phyloP scores from a whole-genome alignment of 2,113 vertebrate species.

The Python bivittatus region DNA sequence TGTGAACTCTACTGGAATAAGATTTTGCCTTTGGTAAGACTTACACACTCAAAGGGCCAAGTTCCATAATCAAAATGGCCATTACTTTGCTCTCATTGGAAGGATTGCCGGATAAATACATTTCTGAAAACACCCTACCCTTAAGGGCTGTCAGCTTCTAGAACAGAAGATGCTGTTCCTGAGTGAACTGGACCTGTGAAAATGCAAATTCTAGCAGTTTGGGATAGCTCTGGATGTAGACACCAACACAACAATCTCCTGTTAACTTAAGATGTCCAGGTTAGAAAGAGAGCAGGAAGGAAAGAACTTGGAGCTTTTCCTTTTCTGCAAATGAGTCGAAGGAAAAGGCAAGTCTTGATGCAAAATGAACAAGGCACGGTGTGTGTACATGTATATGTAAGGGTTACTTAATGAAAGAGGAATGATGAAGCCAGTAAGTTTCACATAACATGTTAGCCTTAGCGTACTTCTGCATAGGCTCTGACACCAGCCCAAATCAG shows the following conservation, averaged over 20 bases:
- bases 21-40: not conserved
- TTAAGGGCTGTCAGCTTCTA: not conserved
- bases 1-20: too few relatives aligned
- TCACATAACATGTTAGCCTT: too few relatives aligned
- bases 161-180: not conserved
- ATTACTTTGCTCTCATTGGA: not conserved
- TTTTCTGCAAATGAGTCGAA: too few relatives aligned
- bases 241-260: not conserved
- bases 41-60: not conserved
- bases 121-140: not conserved
- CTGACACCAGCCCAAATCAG: too few relatives aligned
- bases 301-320: too few relatives aligned
- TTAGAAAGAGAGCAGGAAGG: not conserved
- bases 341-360: too few relatives aligned
- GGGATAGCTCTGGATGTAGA: not conserved
- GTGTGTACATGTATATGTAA: too few relatives aligned
- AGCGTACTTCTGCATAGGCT: too few relatives aligned
- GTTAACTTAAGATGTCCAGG: not conserved
- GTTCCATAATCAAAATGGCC: not conserved
- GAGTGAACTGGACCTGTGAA: not conserved
- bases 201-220: not conserved
- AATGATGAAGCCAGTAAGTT: too few relatives aligned
- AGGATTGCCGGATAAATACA: not conserved
- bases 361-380: too few relatives aligned
- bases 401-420: too few relatives aligned